phyloP scores from a whole-genome alignment of 1,140 invertebrate genomes.

The Pseudomyrmex gracilis region DNA sequence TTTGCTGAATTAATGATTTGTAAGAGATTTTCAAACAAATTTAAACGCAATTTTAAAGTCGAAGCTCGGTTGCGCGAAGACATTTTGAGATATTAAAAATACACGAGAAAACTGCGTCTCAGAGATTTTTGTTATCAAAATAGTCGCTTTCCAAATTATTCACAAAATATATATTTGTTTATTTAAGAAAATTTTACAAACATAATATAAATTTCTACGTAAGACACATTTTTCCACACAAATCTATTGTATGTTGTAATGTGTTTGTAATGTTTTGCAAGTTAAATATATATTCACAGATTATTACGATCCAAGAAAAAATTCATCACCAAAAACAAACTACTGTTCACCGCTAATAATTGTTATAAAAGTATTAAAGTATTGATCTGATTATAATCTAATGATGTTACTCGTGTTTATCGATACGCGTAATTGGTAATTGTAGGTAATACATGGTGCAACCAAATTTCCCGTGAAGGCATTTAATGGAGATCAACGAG shows the following conservation, averaged over 20 bases:
- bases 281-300: slow-evolving; percentile 1
- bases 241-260: not conserved
- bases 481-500: slow-evolving; percentile 56
- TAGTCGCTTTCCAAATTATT: not conserved
- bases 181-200: not conserved
- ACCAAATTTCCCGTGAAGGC: slow-evolving; percentile 56
- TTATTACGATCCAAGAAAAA: not conserved
- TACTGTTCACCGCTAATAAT: not conserved
- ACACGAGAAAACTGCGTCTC: not conserved
- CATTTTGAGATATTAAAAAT: not conserved
- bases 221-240: not conserved
- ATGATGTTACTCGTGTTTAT: slow-evolving; percentile 23
- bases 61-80: not conserved
- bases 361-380: not conserved
- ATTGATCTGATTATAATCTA: slow-evolving; percentile 26
- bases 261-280: not conserved
- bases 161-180: not conserved
- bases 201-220: not conserved
- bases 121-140: not conserved
- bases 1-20: not conserved
- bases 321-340: not conserved
- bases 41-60: not conserved
- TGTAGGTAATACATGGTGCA: slow-evolving; percentile 32
- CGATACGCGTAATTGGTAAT: slow-evolving; percentile 48
- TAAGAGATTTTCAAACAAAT: not conserved